phyloP scores from a whole-genome alignment of 1,140 invertebrate species.

The Drosophila sucinea region DNA sequence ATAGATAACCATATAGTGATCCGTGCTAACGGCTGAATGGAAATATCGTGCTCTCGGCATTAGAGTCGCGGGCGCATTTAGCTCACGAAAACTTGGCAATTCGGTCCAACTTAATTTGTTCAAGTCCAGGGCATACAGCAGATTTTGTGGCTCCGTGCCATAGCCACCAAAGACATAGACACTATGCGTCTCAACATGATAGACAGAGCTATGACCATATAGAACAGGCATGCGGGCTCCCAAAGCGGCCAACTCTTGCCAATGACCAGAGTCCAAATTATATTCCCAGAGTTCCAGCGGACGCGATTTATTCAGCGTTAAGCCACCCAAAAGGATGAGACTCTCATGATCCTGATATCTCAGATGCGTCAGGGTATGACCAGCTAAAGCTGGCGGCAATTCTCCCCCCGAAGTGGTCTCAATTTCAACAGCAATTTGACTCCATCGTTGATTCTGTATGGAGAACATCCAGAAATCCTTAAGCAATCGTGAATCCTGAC shows the following conservation, averaged over 20 bases:
- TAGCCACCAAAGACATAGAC: slow-evolving; percentile 97
- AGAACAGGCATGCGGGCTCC: slow-evolving; percentile 92
- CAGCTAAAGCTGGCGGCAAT: slow-evolving; percentile 89
- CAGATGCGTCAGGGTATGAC: slow-evolving; percentile 93
- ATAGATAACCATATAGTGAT: slow-evolving; percentile 95
- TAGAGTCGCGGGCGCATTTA: slow-evolving; percentile 84
- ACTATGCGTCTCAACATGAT: slow-evolving; percentile 90
- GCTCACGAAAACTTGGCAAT: slow-evolving; percentile 88
- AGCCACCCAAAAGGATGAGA: slow-evolving; percentile 94
- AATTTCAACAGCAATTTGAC: slow-evolving; percentile 83
- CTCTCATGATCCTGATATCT: slow-evolving; percentile 89
- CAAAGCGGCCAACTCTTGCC: slow-evolving; percentile 87
- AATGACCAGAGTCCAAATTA: slow-evolving; percentile 88
- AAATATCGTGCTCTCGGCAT: slow-evolving; percentile 91
- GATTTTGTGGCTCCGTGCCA: slow-evolving; percentile 84
- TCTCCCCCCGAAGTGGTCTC: slow-evolving; percentile 55
- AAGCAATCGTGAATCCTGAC: slow-evolving; percentile 85
- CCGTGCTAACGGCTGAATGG: slow-evolving; percentile 94
- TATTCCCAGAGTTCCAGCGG: slow-evolving; percentile 92
- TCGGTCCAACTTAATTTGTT: slow-evolving; percentile 90
- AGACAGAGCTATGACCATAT: slow-evolving; percentile 95
- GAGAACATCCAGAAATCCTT: slow-evolving; percentile 97
- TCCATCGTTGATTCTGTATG: slow-evolving; percentile 93
- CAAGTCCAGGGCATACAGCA: slow-evolving; percentile 91
- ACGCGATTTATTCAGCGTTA: slow-evolving; percentile 90